phyloP scores from a whole-genome alignment of 2,888 invertebrate species.

The Cerceris rybyensis region DNA sequence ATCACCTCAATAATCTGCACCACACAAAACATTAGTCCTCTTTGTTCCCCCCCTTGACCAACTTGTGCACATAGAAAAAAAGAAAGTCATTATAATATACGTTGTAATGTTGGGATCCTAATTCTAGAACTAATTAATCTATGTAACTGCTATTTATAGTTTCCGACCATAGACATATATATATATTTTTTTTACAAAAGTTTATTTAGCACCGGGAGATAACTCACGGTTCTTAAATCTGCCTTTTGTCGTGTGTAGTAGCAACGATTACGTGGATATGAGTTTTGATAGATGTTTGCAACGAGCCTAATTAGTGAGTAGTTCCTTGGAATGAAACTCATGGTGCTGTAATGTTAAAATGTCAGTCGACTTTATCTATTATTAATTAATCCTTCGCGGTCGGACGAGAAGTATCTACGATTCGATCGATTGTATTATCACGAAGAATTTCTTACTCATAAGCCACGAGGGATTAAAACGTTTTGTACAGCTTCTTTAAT shows the following conservation, averaged over 20 bases:
- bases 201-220: conserved; percentile 45
- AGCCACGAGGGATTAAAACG: conserved; percentile 11
- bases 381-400: conserved; percentile 53
- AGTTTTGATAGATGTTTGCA: conserved; percentile 31
- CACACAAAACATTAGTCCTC: conserved; percentile 74
- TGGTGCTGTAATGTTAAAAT: conserved; percentile 73
- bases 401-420: neutral
- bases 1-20: conserved; percentile 76
- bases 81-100: conserved; percentile 49
- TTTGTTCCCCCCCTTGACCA: conserved; percentile 42
- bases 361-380: conserved; percentile 68
- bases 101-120: conserved; percentile 24
- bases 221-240: conserved; percentile 11
- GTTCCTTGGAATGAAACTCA: conserved; percentile 64
- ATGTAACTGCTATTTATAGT: conserved; percentile 55
- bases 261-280: conserved; percentile 35
- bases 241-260: conserved; percentile 45
- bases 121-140: conserved; percentile 42
- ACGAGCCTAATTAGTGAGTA: conserved; percentile 60
- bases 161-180: conserved; percentile 25
- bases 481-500: conserved; percentile 80
- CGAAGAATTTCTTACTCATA: neutral
- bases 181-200: conserved; percentile 49
- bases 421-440: neutral
- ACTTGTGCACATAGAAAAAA: conserved; percentile 54